Conservation (phyloP, 2,888 invertebrate species). For the Amphipyra tragopoginis region DNA sequence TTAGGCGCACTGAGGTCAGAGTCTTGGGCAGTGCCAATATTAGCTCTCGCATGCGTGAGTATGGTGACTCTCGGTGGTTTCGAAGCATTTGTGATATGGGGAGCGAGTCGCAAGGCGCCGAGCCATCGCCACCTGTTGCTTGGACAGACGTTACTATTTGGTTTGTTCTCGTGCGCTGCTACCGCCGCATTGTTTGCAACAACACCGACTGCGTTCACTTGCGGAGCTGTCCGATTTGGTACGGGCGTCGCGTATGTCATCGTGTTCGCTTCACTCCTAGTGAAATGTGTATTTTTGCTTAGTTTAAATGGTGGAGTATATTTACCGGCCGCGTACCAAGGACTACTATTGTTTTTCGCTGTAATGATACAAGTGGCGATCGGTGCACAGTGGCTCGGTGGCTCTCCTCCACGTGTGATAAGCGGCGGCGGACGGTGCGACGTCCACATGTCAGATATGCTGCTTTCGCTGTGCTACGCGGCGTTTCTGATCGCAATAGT, state of each 20-base stretch:
- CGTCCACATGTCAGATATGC: constrained; percentile 92
- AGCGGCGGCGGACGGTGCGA: constrained; percentile 88
- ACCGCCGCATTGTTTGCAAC: constrained; percentile 94
- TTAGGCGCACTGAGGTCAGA: constrained; percentile 91
- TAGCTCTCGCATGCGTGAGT: constrained; percentile 95
- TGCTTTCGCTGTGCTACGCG: constrained; percentile 95
- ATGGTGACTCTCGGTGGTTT: constrained; percentile 96
- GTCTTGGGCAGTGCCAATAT: constrained; percentile 97
- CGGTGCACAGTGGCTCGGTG: constrained; percentile 95
- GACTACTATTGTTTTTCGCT: constrained; percentile 96
- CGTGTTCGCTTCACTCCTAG: constrained; percentile 97
- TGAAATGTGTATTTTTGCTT: constrained; percentile 97
- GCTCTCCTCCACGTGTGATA: constrained; percentile 91
- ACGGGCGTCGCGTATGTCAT: constrained; percentile 95
- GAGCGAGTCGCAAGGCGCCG: constrained; percentile 94
- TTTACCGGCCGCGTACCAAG: constrained; percentile 97
- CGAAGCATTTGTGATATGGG: constrained; percentile 96
- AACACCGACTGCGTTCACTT: constrained; percentile 94
- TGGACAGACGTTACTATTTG: constrained; percentile 96
- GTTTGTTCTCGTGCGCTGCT: constrained; percentile 95
- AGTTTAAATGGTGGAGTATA: constrained; percentile 97
- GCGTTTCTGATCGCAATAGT: constrained; percentile 96
- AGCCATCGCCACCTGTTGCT: constrained; percentile 96
- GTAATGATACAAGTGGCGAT: constrained; percentile 97
- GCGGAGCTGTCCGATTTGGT: constrained; percentile 95